These are phyloP conservation scores for Druon quercuslanigerum DNA, from an alignment of 1,140 invertebrate species.

Conservation along the genomic window DNA sequence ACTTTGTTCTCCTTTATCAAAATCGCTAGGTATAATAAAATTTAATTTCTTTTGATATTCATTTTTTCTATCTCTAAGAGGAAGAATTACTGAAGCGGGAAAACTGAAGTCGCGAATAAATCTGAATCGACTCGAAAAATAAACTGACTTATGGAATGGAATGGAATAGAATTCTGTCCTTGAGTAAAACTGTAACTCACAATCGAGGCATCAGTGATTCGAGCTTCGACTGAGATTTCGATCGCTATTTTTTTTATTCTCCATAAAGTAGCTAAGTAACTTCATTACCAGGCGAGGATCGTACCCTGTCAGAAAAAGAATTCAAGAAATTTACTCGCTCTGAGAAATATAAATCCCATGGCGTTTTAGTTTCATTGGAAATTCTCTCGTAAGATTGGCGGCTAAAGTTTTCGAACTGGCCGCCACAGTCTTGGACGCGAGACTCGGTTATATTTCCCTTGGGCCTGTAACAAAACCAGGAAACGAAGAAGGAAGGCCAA, in stretches of 20 bases:
- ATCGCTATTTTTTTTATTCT: background rate
- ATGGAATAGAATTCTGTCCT: constrained; percentile 6
- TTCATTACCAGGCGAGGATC: background rate
- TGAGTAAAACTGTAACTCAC: too few species aligned
- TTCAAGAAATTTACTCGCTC: constrained; percentile 17
- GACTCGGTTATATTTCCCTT: constrained; percentile 71
- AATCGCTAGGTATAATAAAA: background rate
- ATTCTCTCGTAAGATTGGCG: constrained; percentile 63
- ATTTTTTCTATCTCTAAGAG: background rate
- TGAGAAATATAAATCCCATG: constrained; percentile 66
- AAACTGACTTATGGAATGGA: constrained; percentile 10
- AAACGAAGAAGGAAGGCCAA: constrained; percentile 44
- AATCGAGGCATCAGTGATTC: constrained; percentile 8
- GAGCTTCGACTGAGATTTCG: constrained; percentile 9
- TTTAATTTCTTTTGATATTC: constrained; percentile 1
- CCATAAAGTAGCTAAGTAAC: constrained; percentile 6
- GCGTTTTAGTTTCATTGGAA: constrained; percentile 67
- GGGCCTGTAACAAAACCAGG: constrained; percentile 56
- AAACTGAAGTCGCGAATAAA: constrained; percentile 10
- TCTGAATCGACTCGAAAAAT: background rate
- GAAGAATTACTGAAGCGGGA: constrained; percentile 17
- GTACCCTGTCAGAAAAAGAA: background rate
- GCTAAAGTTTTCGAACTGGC: constrained; percentile 65
- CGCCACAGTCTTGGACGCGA: constrained; percentile 55
- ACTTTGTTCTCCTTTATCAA: background rate